Evolutionary conservation across 2,113 vertebrate genomes (phyloP).

Genomic region (Monarcha castaneiventris): DNA sequence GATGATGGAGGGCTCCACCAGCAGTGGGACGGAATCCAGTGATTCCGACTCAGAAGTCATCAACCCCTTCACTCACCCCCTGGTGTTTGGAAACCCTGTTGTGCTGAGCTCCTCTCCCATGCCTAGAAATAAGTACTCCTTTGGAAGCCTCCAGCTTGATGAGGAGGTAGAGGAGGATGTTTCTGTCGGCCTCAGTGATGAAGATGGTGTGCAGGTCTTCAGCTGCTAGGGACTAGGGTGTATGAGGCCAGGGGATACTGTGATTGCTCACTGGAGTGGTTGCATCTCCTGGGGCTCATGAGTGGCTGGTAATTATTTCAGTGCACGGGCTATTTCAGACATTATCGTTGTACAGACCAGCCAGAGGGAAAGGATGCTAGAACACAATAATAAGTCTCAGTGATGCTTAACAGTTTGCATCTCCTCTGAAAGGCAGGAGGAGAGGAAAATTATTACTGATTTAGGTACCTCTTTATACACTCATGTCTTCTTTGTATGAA

Average conservation of each 20-base stretch:
- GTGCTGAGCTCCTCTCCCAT: slow-evolving; percentile 72
- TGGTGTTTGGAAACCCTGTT: slow-evolving; percentile 68
- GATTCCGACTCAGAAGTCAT: slow-evolving; percentile 85
- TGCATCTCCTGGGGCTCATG: neutral
- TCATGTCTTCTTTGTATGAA: neutral
- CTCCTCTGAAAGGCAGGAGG: neutral
- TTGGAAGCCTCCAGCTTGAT: slow-evolving; percentile 81
- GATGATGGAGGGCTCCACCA: slow-evolving; percentile 82
- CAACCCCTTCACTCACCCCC: slow-evolving; percentile 70
- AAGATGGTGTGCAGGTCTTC: slow-evolving; percentile 77
- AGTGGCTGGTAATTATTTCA: neutral
- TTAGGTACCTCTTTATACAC: neutral
- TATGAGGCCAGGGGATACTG: neutral
- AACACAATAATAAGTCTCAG: neutral
- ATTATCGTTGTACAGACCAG: neutral
- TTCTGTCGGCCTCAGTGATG: slow-evolving; percentile 78
- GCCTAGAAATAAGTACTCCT: slow-evolving; percentile 78
- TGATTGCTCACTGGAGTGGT: neutral
- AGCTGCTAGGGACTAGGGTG: slow-evolving; percentile 61
- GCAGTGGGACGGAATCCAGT: slow-evolving; percentile 89
- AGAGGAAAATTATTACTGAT: neutral
- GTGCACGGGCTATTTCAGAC: neutral
- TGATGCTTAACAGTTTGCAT: neutral
- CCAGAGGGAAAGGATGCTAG: neutral
- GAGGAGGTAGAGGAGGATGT: slow-evolving; percentile 79